phyloP scores from a whole-genome alignment of 2,113 vertebrate species.

The Callospermophilus lateralis region DNA sequence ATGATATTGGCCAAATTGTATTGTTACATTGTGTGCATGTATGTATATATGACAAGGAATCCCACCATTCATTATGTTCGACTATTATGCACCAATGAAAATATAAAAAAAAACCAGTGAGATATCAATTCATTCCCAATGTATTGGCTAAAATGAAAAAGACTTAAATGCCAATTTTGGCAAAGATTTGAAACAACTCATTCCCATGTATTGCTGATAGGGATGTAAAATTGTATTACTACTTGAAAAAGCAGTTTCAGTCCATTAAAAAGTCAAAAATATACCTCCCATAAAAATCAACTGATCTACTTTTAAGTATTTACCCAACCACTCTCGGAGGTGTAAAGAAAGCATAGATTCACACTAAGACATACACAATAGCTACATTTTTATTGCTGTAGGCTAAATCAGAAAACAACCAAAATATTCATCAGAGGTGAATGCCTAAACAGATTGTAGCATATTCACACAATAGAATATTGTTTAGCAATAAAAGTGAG shows the following conservation, averaged over 20 bases:
- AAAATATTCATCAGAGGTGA: not conserved
- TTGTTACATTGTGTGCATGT: too few relatives aligned
- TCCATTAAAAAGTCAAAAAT: conserved; percentile 30
- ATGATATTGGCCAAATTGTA: too few relatives aligned
- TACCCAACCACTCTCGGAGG: not conserved
- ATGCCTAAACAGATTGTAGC: not conserved
- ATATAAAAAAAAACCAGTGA: too few relatives aligned
- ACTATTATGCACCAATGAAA: too few relatives aligned
- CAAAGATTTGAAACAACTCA: not conserved
- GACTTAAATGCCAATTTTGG: not conserved
- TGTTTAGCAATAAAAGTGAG: not conserved
- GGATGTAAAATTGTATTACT: not conserved
- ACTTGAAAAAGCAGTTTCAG: not conserved
- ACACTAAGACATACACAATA: not conserved
- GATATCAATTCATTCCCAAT: not conserved
- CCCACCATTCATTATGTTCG: too few relatives aligned
- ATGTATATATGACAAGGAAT: too few relatives aligned
- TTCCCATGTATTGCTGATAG: not conserved
- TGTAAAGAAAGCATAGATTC: not conserved
- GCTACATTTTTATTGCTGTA: not conserved
- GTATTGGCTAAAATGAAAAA: not conserved
- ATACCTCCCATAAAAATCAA: not conserved
- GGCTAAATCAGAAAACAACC: not conserved
- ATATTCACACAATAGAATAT: not conserved
- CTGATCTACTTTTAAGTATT: not conserved